Evolutionary conservation across 1,140 invertebrate genomes (phyloP).

Genomic region (Brachionus koreanus): DNA sequence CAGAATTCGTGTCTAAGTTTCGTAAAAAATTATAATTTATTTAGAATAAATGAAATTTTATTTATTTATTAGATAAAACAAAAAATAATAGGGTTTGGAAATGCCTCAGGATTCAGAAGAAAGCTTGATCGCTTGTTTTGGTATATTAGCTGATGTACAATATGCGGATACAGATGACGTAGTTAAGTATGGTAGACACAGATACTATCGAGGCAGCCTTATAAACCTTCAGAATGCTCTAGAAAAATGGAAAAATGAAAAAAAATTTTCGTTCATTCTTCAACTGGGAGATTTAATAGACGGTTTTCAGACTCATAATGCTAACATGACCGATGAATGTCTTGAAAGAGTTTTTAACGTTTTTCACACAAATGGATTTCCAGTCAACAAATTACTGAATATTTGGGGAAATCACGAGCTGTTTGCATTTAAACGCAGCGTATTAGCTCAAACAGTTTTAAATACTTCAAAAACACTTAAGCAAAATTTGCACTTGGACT

Average conservation of each 20-base stretch:
- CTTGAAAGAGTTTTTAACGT: slow-evolving; percentile 46
- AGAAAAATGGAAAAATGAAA: slow-evolving; percentile 48
- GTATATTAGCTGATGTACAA: slow-evolving; percentile 56
- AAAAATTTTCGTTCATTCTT: slow-evolving; percentile 49
- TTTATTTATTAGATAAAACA: background rate
- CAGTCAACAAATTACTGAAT: slow-evolving; percentile 51
- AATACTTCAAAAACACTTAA: slow-evolving; percentile 37
- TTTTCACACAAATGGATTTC: slow-evolving; percentile 45
- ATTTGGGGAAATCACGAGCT: slow-evolving; percentile 58
- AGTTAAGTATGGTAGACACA: slow-evolving; percentile 50
- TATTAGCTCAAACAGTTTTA: slow-evolving; percentile 47
- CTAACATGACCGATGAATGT: slow-evolving; percentile 18
- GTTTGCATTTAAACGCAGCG: slow-evolving; percentile 53
- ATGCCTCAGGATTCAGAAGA: background rate
- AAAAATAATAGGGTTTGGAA: background rate
- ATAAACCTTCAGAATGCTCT: slow-evolving; percentile 51
- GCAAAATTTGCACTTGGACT: background rate
- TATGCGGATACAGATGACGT: slow-evolving; percentile 56
- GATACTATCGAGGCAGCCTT: slow-evolving; percentile 54
- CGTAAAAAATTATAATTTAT: background rate
- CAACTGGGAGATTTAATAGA: slow-evolving; percentile 59
- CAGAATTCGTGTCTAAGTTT: background rate
- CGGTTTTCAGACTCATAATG: slow-evolving; percentile 48
- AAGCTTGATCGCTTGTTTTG: slow-evolving; percentile 49
- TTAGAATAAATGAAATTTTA: slow-evolving; percentile 6